Evolutionary conservation across 1,140 invertebrate species (phyloP), one percentile per base, ranked within the genome.

Genomic region (Carposina sasakii): DNA sequence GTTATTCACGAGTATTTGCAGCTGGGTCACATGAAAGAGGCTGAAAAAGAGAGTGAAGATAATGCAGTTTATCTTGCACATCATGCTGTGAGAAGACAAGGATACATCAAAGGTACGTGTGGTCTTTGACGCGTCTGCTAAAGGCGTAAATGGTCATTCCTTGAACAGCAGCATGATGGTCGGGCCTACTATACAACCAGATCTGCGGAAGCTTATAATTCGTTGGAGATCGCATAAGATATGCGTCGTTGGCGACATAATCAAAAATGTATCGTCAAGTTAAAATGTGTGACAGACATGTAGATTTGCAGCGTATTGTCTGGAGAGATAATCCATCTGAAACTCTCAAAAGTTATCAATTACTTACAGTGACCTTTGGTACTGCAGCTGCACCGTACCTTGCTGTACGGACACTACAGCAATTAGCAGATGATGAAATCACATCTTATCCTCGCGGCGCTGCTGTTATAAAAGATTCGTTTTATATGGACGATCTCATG

Each of bases 401-500:
- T 2, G 74, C 76, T 3, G 39, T 51, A 15, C 33, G 37, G 20
- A 10, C 30, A 10, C 23, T 51, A 23, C 48, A 44, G 20, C 16
- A 17, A 28, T 26, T 77, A 10, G 64, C 60, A 44, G 43, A 56
- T 22, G 54, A 60, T 15, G 43, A 55, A 30, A 23, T 21, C 16
- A n/a, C 37, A 3, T 36, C 55, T 2, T 55, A 48, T 42, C 52
- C 34, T 20, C 13, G 20, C 31, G 52, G 28, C 4, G 16, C 24
- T n/a, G 26, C 36, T 15, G 49, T 61, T 9, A 42, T 53, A 6
- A 39, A 13, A 40, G 28, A 50, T 10, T 51, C 67, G 16, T 57
- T 70, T 31, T 77, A 71, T 46, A 54, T 76, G 37, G 74, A 76
- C 47, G 63, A 78, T 44, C 8, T 64, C 0, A 36, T 76, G 1